Evolutionary conservation across 2,888 invertebrate species (phyloP).

Genomic region (Dynastes grantii): DNA sequence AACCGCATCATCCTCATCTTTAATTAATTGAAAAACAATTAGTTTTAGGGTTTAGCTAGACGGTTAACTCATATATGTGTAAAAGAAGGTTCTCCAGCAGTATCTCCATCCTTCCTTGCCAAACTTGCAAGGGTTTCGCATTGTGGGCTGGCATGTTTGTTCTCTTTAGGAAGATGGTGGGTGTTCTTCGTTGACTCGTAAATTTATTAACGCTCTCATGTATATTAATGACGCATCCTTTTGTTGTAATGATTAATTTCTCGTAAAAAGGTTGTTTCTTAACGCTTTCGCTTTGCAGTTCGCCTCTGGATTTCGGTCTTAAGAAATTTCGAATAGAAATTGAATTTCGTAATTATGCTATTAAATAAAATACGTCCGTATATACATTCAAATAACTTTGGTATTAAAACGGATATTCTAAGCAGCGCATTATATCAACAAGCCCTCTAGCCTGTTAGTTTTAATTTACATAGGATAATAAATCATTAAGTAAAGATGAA

Average conservation of each 20-base stretch:
- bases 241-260: constrained; percentile 4
- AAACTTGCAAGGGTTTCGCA: no score
- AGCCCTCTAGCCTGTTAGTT: no score
- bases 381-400: no score
- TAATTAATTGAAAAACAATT: constrained; percentile 28
- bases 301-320: no score
- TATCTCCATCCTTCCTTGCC: neutral
- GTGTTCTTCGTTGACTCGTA: neutral
- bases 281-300: neutral
- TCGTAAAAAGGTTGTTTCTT: neutral
- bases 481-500: no score
- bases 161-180: neutral
- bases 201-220: constrained; percentile 21
- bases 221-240: constrained; percentile 19
- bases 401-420: no score
- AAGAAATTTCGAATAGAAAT: no score
- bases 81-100: neutral
- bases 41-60: neutral
- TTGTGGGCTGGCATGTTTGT: neutral
- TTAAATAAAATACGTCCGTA: no score
- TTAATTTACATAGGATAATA: no score
- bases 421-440: no score
- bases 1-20: neutral
- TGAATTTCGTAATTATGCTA: no score
- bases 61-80: neutral